Conservation (phyloP, 2,888 invertebrate genomes). For the Agrochola macilenta region DNA sequence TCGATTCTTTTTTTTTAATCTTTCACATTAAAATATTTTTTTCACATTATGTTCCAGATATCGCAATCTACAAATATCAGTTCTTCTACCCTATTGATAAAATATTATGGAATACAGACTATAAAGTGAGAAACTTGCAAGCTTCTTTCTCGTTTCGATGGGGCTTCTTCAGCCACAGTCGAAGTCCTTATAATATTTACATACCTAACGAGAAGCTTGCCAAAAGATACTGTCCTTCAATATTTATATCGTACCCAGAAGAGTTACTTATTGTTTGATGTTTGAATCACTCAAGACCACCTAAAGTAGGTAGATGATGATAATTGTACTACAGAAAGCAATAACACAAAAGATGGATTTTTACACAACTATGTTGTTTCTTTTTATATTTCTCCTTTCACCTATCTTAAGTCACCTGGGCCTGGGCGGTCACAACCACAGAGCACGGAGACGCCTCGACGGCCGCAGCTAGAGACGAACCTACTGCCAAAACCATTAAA, state of each 20-base stretch:
- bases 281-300: background rate
- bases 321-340: background rate
- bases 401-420: too few relatives aligned
- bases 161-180: constrained; percentile 2
- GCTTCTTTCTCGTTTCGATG: constrained; percentile 35
- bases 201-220: constrained; percentile 8
- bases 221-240: constrained; percentile 39
- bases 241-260: constrained; percentile 2
- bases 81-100: constrained; percentile 27
- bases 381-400: background rate
- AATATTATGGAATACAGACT: background rate
- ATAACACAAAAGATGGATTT: background rate
- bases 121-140: constrained; percentile 5
- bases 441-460: too few relatives aligned
- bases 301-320: background rate
- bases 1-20: background rate
- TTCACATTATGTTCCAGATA: constrained; percentile 28
- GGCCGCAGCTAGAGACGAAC: too few relatives aligned
- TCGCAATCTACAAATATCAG: constrained; percentile 23
- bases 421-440: too few relatives aligned
- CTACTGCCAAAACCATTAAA: too few relatives aligned
- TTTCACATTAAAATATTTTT: background rate
- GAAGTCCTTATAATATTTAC: background rate
- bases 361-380: background rate
- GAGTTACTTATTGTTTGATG: constrained; percentile 14